Evolutionary conservation across 1,140 invertebrate species (phyloP), one percentile per base, ranked within the genome.

Genomic region (Diorhabda carinulata): DNA sequence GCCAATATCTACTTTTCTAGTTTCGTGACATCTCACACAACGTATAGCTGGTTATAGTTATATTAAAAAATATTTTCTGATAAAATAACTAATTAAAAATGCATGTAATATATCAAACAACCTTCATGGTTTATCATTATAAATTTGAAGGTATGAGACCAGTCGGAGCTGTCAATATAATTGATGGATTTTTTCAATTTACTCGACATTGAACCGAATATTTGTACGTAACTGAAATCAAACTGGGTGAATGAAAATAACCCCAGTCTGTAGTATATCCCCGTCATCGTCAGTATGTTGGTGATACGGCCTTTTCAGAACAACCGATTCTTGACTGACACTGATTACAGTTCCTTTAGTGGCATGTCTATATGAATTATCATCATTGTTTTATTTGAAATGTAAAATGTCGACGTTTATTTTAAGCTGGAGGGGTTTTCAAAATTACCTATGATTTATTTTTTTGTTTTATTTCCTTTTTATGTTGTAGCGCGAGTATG

Each of bases 301-400:
- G 47, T n/a, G 47, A 52, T 52, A 52, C 47, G 47, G 47, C 47
- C 47, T 52, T 52, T 52, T 52, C 47, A 52, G 47, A 52, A 52
- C 47, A 52, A 52, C 47, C n/a, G 47, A 52, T 52, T 52, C 47
- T 52, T 52, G 47, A 52, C 47, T 52, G 47, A 52, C 47, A 52
- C 47, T 52, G 47, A 52, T 52, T 52, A 52, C 47, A 52, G 47
- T 52, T 52, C 47, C n/a, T n/a, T 52, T 52, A 52, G 47, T 52
- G 47, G 47, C 47, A 52, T 52, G 47, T 52, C 47, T 52, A n/a
- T 52, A 52, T 52, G 6, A 52, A 52, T 52, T 52, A 52, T 52
- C 47, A 52, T 52, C 47, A 52, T 52, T 52, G 47, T 52, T 52
- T 52, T 52, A 52, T 52, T 52, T 52, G n/a, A 52, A 52, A 52